Conservation (phyloP, 2,113 vertebrate species). For the Takifugu flavidus region DNA sequence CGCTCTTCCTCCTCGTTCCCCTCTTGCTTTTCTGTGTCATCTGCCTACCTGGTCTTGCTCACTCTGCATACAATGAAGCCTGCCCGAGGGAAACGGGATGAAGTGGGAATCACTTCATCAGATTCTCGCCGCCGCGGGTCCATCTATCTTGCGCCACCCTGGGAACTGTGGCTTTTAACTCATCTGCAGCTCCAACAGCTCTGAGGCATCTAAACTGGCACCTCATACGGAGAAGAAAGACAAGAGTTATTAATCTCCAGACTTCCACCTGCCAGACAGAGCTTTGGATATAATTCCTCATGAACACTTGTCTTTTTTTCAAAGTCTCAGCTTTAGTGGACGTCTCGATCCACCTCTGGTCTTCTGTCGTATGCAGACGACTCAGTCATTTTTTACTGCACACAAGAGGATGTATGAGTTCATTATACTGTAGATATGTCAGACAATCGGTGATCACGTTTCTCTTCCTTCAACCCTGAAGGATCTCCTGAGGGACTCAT, state of each 20-base stretch:
- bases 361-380: slow-evolving; percentile 9
- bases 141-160: slow-evolving; percentile 25
- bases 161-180: slow-evolving; percentile 30
- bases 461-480: not conserved
- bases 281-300: slow-evolving; percentile 10
- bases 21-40: not conserved
- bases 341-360: slow-evolving; percentile 7
- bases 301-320: slow-evolving; percentile 1
- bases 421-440: slow-evolving; percentile 5
- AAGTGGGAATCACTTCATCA: slow-evolving; percentile 38
- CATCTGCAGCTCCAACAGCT: slow-evolving; percentile 21
- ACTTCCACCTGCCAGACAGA: slow-evolving; percentile 26
- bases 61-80: slow-evolving; percentile 13
- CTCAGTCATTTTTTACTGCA: slow-evolving; percentile 5
- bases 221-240: slow-evolving; percentile 27
- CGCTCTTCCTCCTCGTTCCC: slow-evolving; percentile 1
- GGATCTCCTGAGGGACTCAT: not conserved
- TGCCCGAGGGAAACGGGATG: slow-evolving; percentile 27
- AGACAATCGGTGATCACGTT: slow-evolving; percentile 6
- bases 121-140: slow-evolving; percentile 24
- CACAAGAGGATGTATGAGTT: not conserved
- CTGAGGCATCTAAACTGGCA: slow-evolving; percentile 12
- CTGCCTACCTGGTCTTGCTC: slow-evolving; percentile 5
- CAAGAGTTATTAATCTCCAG: slow-evolving; percentile 25
- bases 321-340: slow-evolving; percentile 11